Evolutionary conservation across 2,888 invertebrate genomes (phyloP).

Genomic region (Cephus sareptanus): DNA sequence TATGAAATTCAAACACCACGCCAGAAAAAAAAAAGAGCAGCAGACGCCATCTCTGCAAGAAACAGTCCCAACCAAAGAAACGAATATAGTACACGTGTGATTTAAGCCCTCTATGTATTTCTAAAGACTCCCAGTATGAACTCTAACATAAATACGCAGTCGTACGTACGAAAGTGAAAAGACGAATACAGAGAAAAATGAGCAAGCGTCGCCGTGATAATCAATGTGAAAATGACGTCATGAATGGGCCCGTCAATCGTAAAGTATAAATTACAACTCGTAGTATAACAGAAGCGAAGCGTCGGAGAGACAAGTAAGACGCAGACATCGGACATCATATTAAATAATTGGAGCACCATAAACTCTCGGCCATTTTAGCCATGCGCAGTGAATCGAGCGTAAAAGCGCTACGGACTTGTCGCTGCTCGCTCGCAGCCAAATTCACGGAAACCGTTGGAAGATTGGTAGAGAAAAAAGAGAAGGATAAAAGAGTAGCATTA

Average conservation of each 20-base stretch:
- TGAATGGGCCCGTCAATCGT: not conserved
- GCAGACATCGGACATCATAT: not conserved
- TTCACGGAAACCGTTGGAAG: constrained; percentile 23
- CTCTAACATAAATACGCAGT: not conserved
- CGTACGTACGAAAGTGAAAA: not conserved
- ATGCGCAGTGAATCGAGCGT: constrained; percentile 38
- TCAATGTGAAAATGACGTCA: not conserved
- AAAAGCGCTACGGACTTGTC: constrained; percentile 35
- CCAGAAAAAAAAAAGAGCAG: not conserved
- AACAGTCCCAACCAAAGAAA: not conserved
- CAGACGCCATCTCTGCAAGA: not conserved
- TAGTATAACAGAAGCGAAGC: not conserved
- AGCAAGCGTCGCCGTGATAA: not conserved
- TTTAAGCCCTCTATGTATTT: not conserved
- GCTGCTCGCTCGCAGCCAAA: not conserved
- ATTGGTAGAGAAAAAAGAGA: constrained; percentile 26
- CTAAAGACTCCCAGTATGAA: not conserved
- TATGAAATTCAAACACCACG: not conserved
- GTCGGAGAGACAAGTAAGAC: not conserved
- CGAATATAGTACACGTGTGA: not conserved
- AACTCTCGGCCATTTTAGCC: constrained; percentile 17
- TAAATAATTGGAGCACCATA: not conserved
- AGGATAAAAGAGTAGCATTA: constrained; percentile 19
- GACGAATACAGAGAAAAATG: not conserved
- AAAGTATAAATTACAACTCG: not conserved